phyloP scores from a whole-genome alignment of 2,888 invertebrate species.

The Zygaena filipendulae region DNA sequence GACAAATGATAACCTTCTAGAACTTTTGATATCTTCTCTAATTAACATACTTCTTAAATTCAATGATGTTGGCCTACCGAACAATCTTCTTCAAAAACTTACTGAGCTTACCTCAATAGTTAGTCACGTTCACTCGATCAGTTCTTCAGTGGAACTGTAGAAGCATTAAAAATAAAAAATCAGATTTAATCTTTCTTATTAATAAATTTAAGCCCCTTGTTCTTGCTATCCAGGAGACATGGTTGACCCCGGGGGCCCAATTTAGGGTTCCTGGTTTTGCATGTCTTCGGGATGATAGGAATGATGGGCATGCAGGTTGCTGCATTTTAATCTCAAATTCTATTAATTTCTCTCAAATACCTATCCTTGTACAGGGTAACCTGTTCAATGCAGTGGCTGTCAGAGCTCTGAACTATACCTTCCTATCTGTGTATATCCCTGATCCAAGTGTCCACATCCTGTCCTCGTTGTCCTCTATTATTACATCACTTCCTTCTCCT shows the following conservation, averaged over 20 bases:
- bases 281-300: conserved; percentile 11
- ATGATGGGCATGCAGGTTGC: conserved; percentile 9
- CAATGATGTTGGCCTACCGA: conserved; percentile 1
- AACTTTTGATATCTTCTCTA: no score
- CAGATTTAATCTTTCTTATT: conserved; percentile 3
- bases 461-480: not conserved
- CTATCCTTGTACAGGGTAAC: conserved; percentile 2
- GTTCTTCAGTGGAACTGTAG: conserved; percentile 5
- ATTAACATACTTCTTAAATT: no score
- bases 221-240: conserved; percentile 8
- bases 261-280: conserved; percentile 6
- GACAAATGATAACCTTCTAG: no score
- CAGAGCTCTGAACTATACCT: conserved; percentile 3
- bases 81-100: not conserved
- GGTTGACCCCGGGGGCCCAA: conserved; percentile 2
- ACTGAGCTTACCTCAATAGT: not conserved
- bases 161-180: conserved; percentile 4
- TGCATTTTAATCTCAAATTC: conserved; percentile 6
- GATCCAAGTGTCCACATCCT: conserved; percentile 2
- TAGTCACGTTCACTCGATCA: not conserved
- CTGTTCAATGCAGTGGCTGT: conserved; percentile 7
- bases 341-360: conserved; percentile 7
- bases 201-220: conserved; percentile 5
- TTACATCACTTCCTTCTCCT: conserved; percentile 5
- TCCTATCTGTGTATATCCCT: conserved; percentile 10